Evolutionary conservation across 2,888 invertebrate genomes (phyloP), one percentile per base, ranked within the genome.

Genomic region (Andricus quercusramuli): DNA sequence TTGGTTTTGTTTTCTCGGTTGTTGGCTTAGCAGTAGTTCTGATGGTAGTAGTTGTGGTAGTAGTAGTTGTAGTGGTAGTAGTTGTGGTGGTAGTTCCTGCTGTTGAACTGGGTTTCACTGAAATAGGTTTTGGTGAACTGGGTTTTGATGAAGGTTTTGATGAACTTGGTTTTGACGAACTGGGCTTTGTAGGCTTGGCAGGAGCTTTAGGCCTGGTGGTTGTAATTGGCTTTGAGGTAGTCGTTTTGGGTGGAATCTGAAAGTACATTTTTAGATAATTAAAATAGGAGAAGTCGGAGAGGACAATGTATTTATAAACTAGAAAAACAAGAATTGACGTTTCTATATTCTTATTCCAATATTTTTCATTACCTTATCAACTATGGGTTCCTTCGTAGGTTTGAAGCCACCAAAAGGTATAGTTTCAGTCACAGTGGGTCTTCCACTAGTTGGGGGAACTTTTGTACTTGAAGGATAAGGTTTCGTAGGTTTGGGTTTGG

Each of bases 401-500:
- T 74, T 79, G 20, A 62, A 79, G 41, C 79, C 66, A 17, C 77
- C 77, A 17, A 66, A 77, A 15, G 76, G 51, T 56, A 74, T 67
- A 6, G 41, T 77, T 66, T 76, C 74, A 51, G 64, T 44, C n/a
- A n/a, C 29, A 22, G 9, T 32, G 11, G 74, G 47, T 74, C 22
- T 51, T 13, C 51, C 29, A n/a, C 22, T 70, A 70, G 29, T 11
- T n/a, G 37, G 37, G 22, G 74, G 74, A n/a, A 37, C n/a, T 56
- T 56, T 74, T 9, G 74, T 74, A 56, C 56, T 74, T 11, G 56
- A 13, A 56, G 70, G 20, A 51, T 17, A 20, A 47, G 74, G 74
- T 74, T 51, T 70, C 11, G 83, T 84, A 3, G 89, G 84, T 80
- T 87, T 90, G 17, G 87, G 93, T 2, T 93, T 82, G n/a, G 68